These are phyloP conservation scores for Triplophysa bombifrons DNA, from an alignment of 2,797 vertebrate species.

Conservation along the genomic window DNA sequence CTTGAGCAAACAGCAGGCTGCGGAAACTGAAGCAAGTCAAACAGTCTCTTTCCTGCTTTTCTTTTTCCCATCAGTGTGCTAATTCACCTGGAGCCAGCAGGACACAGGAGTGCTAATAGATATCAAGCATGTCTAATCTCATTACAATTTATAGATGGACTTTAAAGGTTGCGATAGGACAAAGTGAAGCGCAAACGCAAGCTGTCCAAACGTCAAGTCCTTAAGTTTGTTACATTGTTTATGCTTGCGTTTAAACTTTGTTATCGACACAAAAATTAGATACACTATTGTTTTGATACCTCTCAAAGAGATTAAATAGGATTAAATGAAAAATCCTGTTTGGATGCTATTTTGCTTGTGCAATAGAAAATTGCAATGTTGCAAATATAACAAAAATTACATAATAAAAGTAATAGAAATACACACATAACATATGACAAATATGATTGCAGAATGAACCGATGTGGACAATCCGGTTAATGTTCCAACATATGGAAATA, in stretches of 20 bases:
- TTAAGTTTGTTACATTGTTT: constrained; percentile 17
- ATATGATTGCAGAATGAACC: not conserved
- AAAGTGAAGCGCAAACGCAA: constrained; percentile 40
- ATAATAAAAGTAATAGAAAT: no score
- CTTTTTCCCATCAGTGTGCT: constrained; percentile 61
- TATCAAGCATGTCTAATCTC: constrained; percentile 72
- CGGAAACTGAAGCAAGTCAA: constrained; percentile 65
- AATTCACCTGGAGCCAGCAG: constrained; percentile 65
- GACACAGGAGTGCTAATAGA: constrained; percentile 63
- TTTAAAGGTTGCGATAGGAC: constrained; percentile 69
- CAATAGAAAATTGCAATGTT: no score
- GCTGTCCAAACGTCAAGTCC: constrained; percentile 38
- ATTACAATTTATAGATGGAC: constrained; percentile 71
- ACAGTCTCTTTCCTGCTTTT: constrained; percentile 61
- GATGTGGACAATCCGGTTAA: not conserved
- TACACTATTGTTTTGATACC: not conserved
- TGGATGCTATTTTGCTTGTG: not conserved
- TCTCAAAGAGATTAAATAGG: not conserved
- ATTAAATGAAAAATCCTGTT: not conserved
- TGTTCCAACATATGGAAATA: not conserved
- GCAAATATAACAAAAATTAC: no score
- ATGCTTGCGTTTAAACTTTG: constrained; percentile 1
- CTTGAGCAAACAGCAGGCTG: constrained; percentile 66
- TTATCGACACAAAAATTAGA: not conserved
- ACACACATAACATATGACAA: no score